Base-by-base conservation (phyloP, 53 echinoderm and acorn worm species). In the Apostichopus leukothele region DNA sequence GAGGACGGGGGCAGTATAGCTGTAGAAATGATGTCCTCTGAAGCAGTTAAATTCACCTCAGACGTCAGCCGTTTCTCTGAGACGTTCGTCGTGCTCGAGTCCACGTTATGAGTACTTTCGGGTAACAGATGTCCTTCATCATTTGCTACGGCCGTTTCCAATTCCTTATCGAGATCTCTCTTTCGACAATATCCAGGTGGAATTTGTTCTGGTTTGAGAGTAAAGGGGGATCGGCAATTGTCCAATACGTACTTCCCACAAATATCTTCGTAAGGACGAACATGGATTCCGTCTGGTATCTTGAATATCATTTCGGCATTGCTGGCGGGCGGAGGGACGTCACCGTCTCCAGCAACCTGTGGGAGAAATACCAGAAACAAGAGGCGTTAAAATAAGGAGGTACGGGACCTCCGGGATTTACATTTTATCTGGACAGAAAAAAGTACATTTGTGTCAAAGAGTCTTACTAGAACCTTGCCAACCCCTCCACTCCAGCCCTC, bases 241-340 rank as follows among this genome's bases (percentile, higher is more conserved):
- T 93, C 89, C 50, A 95, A 92, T 75, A 97, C 89, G 79, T 93
- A 97, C 57, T 88, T 90, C 5, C 95, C 95, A 11, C 89, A 94
- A 0, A 97, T 83, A 19, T 95, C 90, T 10, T 94, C 89, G 66
- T 92, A 94, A 14, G 97, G 94, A 5, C 86, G 91, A 52, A 97
- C 90, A 4, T 88, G 86, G 13, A 60, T 12, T 11, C 91, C 92
- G 52, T 94, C 92, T 1, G 92, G 84, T 9, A 93, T 63, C 12
- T 60, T 85, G 66, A 54, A 12, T 81, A 83, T 55, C 87, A 78
- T 76, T 76, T 76, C 77, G 7, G 77, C 77, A 16, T 39, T 39
- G 39, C 71, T 19, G 20, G 71, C 6, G 1, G 13, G 71, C 4
- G 13, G 71, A 19, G 18, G 6, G 71, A 19, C 18, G 18, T 71